Base-by-base conservation (phyloP, 1,140 invertebrate species). In the Drosophila ambigua region DNA sequence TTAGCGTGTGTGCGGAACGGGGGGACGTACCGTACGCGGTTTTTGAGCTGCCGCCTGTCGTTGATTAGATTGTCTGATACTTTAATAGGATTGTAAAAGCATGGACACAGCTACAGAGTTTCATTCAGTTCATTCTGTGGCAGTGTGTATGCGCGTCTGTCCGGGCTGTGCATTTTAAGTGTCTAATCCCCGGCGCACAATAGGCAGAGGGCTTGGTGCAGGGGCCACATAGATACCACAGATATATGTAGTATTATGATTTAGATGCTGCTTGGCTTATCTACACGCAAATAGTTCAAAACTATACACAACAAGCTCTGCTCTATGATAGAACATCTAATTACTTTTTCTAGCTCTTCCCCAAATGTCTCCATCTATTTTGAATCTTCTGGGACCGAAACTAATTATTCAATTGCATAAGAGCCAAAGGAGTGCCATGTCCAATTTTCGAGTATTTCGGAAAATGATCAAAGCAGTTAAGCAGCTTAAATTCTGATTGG, bases 41-140 rank as follows among this genome's bases (percentile, higher is more conserved):
- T 85, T 85, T 81, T 87, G 74, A 87, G 81, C 81, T 74, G 77
- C 57, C 69, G 62, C 67, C 82, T 85, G 82, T 50, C 74, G 62
- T 77, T 87, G 82, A 87, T 87, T 87, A 87, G 82, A 87, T 87
- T 87, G 82, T 87, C 82, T 87, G 82, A 87, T 87, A 87, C 82
- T 87, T 87, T 87, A 87, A 87, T 87, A 87, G 82, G 83, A 87
- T 87, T 87, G 83, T 73, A 58, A 88, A 72, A 78, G 78, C 79
- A 63, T 68, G 65, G 68, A 61, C n/a, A 54, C 11, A 48, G 23
- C 2, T 28, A 39, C 45, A 60, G 49, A 59, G 20, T 60, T 50
- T 45, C 53, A 52, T 11, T 39, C 23, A 6, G 52, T 39, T 45
- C 26, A 35, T 23, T 61, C 24, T 62, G 16, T 49, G 24, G 61